These are phyloP conservation scores for Tetragonula carbonaria DNA, from an alignment of 2,888 invertebrate species.

Conservation along the genomic window DNA sequence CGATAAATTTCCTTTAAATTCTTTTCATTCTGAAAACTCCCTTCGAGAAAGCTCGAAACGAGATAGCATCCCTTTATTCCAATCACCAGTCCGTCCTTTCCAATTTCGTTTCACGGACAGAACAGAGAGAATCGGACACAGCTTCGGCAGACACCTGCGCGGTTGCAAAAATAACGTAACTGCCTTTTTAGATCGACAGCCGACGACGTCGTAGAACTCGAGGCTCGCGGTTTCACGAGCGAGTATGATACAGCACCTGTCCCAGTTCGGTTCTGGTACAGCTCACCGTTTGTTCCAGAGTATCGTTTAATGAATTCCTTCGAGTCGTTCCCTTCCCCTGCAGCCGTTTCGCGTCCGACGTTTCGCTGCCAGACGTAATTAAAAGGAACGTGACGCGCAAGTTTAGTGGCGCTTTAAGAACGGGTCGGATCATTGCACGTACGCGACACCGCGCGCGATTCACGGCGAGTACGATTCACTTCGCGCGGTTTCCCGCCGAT, in stretches of 20 bases:
- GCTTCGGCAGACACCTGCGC: conserved; percentile 27
- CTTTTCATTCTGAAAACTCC: neutral
- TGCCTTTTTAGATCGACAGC: conserved; percentile 8
- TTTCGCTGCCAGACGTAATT: conserved; percentile 64
- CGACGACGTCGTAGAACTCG: neutral
- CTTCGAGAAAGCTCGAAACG: neutral
- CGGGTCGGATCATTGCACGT: conserved; percentile 59
- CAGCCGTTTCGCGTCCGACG: conserved; percentile 58
- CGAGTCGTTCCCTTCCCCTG: conserved; percentile 15
- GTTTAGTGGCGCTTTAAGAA: conserved; percentile 65
- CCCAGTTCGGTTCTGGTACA: conserved; percentile 47
- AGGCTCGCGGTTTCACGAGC: conserved; percentile 17
- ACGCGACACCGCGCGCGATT: conserved; percentile 57
- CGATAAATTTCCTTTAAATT: neutral
- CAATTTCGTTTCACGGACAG: neutral
- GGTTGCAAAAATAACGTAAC: conserved; percentile 16
- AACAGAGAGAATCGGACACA: too few relatives aligned
- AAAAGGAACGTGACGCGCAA: conserved; percentile 70
- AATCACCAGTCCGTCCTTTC: neutral
- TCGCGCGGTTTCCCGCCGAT: conserved; percentile 47
- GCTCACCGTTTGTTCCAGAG: conserved; percentile 41
- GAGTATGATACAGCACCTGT: conserved; percentile 58
- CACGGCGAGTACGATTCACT: conserved; percentile 61
- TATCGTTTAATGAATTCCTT: conserved; percentile 65
- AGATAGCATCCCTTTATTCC: neutral